phyloP scores from a whole-genome alignment of 2,113 vertebrate genomes.

The Microcebus jonahi region DNA sequence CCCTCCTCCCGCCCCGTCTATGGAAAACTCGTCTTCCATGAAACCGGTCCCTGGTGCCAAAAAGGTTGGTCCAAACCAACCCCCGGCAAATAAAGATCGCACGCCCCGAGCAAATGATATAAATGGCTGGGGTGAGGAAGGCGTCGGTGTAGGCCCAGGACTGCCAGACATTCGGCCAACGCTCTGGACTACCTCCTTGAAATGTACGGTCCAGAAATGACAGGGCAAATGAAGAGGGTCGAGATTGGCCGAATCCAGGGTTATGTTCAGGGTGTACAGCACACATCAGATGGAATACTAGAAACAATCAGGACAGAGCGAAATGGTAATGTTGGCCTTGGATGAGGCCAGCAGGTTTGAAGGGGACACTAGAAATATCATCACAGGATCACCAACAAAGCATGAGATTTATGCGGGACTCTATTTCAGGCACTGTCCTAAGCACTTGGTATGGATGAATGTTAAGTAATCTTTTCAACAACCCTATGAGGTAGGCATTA shows the following conservation, averaged over 20 bases:
- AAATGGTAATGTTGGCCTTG: neutral
- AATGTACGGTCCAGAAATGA: neutral
- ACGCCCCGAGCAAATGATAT: neutral
- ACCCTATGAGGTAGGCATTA: neutral
- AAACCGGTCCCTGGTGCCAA: too few species aligned
- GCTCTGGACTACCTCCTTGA: neutral
- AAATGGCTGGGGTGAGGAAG: neutral
- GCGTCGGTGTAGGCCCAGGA: neutral
- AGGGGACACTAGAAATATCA: neutral
- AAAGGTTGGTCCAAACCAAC: neutral
- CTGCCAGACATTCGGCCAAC: neutral
- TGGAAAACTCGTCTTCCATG: too few species aligned
- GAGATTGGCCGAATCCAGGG: neutral
- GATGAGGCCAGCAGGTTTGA: neutral
- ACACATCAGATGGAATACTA: neutral
- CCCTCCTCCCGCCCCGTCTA: too few species aligned
- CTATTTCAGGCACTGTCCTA: neutral
- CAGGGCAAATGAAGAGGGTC: neutral
- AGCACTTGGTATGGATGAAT: neutral
- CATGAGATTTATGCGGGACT: neutral
- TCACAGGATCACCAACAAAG: neutral
- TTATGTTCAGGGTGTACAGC: too few species aligned
- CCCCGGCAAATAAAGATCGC: neutral
- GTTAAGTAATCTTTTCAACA: neutral
- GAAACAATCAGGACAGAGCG: neutral